Base-by-base conservation (phyloP, 2,113 vertebrate genomes). In the Rostratula benghalensis region DNA sequence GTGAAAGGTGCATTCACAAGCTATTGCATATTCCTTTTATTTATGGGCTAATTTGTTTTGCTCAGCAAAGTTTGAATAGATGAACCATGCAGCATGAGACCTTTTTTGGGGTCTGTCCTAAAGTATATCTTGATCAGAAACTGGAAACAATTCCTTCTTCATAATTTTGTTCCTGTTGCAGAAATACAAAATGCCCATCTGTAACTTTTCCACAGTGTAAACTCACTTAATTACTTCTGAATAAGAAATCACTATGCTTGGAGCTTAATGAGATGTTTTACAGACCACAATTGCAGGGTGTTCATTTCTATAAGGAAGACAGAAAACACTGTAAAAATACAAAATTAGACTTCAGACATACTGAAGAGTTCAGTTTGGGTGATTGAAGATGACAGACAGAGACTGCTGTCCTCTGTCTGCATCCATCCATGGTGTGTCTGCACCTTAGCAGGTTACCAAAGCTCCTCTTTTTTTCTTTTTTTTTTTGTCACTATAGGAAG, bases 161-260 rank as follows among this genome's bases (percentile, higher is more conserved):
- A 9, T 69, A 86, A 57, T 90, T 90, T 85, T 79, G 8, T 92
- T 89, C 41, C 20, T 8, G 3, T 20, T 81, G 83, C 2, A 63
- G 65, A 86, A 96, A 90, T 82, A 68, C 20, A 27, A 60, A 84
- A 88, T 70, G 39, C 64, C 86, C 57, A 60, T 92, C 65, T 88
- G 63, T 54, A 75, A 91, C 56, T 77, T 93, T 86, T 92, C 73
- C 80, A 64, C n/a, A 69, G 4, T 27, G 71, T 83, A 88, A 97
- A 90, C 48, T 87, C 92, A 88, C 43, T 63, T 92, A 95, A 97
- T 96, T 97, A 80, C 87, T 95, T 86, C 91, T 71, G 81, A 96
- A 80, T 94, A 93, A 90, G 83, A 77, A 95, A 73, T 79, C 78
- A 81, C 83, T 95, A 92, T 48, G 76, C 87, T 93, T 86, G 70